Conservation (phyloP, 1,140 invertebrate genomes). For the Rhopalosiphum padi region DNA sequence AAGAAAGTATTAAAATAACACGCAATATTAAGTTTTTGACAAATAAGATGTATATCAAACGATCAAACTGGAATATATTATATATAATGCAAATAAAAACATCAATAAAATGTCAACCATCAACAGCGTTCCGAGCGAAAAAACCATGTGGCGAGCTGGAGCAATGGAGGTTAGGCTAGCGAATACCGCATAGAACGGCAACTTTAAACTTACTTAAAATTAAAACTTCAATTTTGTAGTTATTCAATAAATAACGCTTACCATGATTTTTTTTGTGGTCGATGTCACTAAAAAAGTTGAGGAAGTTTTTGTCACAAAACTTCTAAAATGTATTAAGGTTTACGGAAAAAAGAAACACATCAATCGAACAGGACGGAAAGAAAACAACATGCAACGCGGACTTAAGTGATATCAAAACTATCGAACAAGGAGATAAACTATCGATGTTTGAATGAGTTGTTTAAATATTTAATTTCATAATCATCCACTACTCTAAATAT, state of each 20-base stretch:
- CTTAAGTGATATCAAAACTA: conserved; percentile 20
- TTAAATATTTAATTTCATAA: neutral
- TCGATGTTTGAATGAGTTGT: neutral
- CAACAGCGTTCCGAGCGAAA: neutral
- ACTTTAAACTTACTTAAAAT: neutral
- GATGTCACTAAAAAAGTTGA: neutral
- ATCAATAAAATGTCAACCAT: neutral
- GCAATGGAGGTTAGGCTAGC: neutral
- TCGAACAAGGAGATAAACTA: neutral
- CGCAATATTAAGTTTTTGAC: too few relatives aligned
- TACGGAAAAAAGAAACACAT: neutral
- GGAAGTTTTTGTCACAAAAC: neutral
- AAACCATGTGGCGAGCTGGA: conserved; percentile 22
- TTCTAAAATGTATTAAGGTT: neutral
- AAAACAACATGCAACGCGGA: conserved; percentile 39
- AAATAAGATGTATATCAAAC: neutral
- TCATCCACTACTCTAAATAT: neutral
- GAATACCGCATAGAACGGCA: neutral
- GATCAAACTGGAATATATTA: neutral
- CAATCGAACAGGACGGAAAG: neutral
- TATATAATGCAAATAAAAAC: too few relatives aligned
- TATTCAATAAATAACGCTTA: neutral
- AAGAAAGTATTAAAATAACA: too few relatives aligned
- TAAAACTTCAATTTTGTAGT: neutral
- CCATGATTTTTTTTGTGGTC: neutral